These are phyloP conservation scores for Bradypodion pumilum DNA, from an alignment of 2,797 vertebrate genomes.

Conservation along the genomic window DNA sequence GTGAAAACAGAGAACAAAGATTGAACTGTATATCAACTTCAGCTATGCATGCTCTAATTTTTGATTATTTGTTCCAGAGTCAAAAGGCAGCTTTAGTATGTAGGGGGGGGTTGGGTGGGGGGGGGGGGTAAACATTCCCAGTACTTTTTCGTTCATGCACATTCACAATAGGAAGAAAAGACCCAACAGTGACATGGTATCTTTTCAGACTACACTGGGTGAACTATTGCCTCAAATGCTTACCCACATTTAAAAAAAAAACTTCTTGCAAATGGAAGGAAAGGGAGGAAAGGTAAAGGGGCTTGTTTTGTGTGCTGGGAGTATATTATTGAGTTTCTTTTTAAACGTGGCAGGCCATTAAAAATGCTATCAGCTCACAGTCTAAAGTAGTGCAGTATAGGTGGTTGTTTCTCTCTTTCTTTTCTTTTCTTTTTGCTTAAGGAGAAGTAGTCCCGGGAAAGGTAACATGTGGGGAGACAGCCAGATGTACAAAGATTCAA, in stretches of 20 bases:
- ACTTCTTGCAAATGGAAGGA: not conserved
- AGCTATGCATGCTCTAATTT: slow-evolving; percentile 10
- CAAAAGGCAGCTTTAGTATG: slow-evolving; percentile 17
- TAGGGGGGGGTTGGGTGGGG: too few relatives aligned
- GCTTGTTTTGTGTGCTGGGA: not conserved
- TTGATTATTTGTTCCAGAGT: slow-evolving; percentile 28
- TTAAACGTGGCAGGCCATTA: not conserved
- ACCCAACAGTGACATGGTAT: not conserved
- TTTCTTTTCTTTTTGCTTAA: not conserved
- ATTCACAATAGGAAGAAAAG: not conserved
- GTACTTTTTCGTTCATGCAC: not conserved
- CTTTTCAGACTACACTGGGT: not conserved
- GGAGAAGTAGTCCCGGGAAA: not conserved
- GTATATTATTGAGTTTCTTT: too few relatives aligned
- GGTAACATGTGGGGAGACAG: not conserved
- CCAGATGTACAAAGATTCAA: not conserved
- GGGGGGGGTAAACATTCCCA: not conserved
- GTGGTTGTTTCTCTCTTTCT: not conserved
- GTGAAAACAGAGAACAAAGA: slow-evolving; percentile 37
- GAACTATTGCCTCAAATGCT: not conserved
- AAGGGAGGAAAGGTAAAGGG: not conserved
- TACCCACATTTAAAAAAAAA: not conserved
- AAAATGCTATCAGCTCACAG: not conserved
- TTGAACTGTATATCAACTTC: slow-evolving; percentile 26
- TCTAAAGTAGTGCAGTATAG: not conserved